Percentiles rank a stretch among this genome's conserved stretches.
phyloP scores from a whole-genome alignment of 2,113 vertebrate species.

The Uropsilus gracilis region DNA sequence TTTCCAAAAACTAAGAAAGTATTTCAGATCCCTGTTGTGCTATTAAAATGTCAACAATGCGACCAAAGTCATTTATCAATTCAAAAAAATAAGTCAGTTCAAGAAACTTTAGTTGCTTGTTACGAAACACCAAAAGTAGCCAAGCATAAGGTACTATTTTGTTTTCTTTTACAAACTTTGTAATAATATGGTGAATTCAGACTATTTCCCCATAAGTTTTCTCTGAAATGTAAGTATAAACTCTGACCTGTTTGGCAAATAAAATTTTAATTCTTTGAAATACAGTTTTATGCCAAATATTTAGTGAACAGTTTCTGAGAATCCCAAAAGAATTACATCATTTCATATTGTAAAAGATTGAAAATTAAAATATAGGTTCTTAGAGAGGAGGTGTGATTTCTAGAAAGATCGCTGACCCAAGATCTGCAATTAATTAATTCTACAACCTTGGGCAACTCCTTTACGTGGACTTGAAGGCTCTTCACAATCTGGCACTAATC shows the following conservation, averaged over 20 bases:
- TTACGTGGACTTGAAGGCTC: background rate
- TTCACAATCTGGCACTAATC: background rate
- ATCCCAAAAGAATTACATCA: background rate
- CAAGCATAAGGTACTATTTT: background rate
- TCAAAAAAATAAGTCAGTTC: background rate
- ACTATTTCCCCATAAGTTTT: background rate
- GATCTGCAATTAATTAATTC: background rate
- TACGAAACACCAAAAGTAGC: background rate
- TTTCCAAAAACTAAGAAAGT: background rate
- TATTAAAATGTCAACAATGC: background rate
- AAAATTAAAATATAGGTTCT: background rate
- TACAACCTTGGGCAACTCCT: background rate
- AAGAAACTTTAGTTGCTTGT: background rate
- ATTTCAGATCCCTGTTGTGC: background rate
- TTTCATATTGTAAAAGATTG: background rate
- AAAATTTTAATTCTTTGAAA: conserved; percentile 45
- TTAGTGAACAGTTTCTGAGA: background rate
- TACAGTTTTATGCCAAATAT: background rate
- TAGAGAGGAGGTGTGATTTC: background rate
- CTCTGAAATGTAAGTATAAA: conserved; percentile 9
- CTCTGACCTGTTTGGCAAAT: background rate
- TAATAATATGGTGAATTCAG: background rate
- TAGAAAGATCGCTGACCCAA: background rate
- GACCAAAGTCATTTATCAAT: background rate
- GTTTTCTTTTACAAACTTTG: background rate